phyloP scores from a whole-genome alignment of 2,113 vertebrate species.

The Scatophagus argus region DNA sequence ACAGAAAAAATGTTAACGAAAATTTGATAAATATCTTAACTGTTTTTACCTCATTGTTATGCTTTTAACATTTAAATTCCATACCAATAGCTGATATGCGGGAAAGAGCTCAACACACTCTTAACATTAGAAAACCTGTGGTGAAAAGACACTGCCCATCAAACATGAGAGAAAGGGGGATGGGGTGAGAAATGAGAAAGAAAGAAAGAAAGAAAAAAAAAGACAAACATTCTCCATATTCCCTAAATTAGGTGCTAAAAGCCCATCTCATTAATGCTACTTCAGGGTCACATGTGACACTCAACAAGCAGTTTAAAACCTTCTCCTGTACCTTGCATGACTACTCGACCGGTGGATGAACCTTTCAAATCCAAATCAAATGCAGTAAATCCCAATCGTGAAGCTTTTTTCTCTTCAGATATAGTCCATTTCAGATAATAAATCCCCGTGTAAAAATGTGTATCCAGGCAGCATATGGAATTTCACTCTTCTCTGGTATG shows the following conservation, averaged over 20 bases:
- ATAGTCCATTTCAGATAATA: conserved; percentile 63
- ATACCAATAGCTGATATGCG: conserved; percentile 37
- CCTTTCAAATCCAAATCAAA: conserved; percentile 55
- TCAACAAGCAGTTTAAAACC: conserved; percentile 42
- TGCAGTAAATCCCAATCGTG: conserved; percentile 57
- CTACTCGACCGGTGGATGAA: conserved; percentile 29
- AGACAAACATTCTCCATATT: conserved; percentile 71
- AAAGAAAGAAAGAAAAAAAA: conserved; percentile 29
- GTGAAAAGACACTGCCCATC: conserved; percentile 44
- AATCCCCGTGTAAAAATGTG: conserved; percentile 43
- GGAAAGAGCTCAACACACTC: conserved; percentile 44
- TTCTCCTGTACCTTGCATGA: conserved; percentile 81
- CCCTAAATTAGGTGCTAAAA: conserved; percentile 77
- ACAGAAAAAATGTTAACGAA: conserved; percentile 30
- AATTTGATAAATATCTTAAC: conserved; percentile 38
- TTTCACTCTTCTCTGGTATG: conserved; percentile 62
- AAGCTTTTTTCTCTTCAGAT: conserved; percentile 14
- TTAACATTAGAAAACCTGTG: conserved; percentile 71
- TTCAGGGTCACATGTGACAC: conserved; percentile 53
- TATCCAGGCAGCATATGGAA: conserved; percentile 59
- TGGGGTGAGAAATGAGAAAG: conserved; percentile 37
- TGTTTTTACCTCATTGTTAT: conserved; percentile 55
- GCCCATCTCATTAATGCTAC: conserved; percentile 71
- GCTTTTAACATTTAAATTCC: conserved; percentile 24
- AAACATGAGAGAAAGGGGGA: conserved; percentile 54